Evolutionary conservation across 2,113 vertebrate species (phyloP).

Genomic region (human (Homo sapiens)): GRCh38 chr1:94480001-94480500

Average conservation of each 20-base stretch:
- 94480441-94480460: constrained; percentile 41
- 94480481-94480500: constrained; percentile 96
- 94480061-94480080: background rate
- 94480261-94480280: background rate
- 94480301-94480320: background rate
- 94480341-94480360: background rate
- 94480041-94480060: background rate
- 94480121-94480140: background rate
- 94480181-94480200: background rate
- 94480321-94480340: background rate
- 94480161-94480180: background rate
- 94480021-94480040: background rate
- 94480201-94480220: background rate
- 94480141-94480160: background rate
- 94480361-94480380: background rate
- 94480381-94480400: background rate
- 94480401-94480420: background rate
- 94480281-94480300: background rate
- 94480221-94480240: background rate
- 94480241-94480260: background rate
- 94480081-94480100: background rate
- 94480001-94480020: background rate
- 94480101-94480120: background rate
- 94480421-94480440: background rate
- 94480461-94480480: constrained; percentile 97